Evolutionary conservation across 2,888 invertebrate genomes (phyloP), one percentile per base, ranked within the genome.

Genomic region (Agrochola circellaris): DNA sequence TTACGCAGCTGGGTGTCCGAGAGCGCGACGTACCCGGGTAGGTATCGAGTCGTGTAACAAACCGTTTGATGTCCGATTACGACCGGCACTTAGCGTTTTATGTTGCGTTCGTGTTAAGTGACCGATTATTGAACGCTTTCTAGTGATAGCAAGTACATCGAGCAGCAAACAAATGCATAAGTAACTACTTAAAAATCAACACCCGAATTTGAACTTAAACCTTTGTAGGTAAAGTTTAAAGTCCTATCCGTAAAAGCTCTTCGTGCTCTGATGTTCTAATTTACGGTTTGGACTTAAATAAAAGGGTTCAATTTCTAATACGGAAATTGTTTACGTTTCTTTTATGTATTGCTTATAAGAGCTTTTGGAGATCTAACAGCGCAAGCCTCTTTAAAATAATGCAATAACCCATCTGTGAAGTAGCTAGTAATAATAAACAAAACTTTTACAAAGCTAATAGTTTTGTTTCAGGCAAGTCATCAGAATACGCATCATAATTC

Each of bases 51-150:
- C 82, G 90, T 88, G 91, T 87, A 91, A 93, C 92, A 90, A 89
- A 89, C 85, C 90, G 92, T 93, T 93, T 92, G 92, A 93, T 90
- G 93, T 93, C 88, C 90, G 91, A 93, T 92, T 93, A 92, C 92
- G 87, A 88, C 88, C 82, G 87, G 89, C 93, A 93, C 93, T 93
- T 91, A 90, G 85, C 89, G 88, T 91, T 93, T 92, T 90, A 92
- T 91, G 91, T 90, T 89, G 88, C 88, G 87, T 91, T 89, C 88
- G 88, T 91, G 91, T 90, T 91, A 92, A 92, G 91, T 93, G 91
- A 92, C 90, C 92, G 93, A 93, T 93, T 93, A 92, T 92, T 90
- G 89, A 89, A 90, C 89, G 89, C 90, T 92, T 92, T 91, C 90
- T 90, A 91, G 85, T 81, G 87, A 86, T 88, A 89, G 86, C 69